Base-by-base conservation (phyloP, 1,140 invertebrate species). In the Camponotus floridanus region DNA sequence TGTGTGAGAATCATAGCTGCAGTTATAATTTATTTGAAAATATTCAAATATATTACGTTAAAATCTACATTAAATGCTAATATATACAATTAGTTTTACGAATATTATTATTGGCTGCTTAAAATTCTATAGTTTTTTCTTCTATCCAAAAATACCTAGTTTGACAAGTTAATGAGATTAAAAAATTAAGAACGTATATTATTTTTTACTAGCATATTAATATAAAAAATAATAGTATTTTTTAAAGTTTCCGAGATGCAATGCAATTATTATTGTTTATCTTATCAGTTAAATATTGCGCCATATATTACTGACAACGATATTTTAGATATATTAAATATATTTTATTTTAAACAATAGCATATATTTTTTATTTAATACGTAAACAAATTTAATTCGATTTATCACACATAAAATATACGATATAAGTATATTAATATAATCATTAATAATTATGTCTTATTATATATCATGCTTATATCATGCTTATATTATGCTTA, bases 221-320 rank as follows among this genome's bases (percentile, higher is more conserved):
- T 26, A 26, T 26, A 26, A 26, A 26, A 26, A 26, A 26, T 26
- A 26, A 26, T 26, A 26, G 26, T 26, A 26, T 26, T 18, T 31
- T 55, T 67, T 5, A 21, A 21, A 61, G 15, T 26, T 70, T 71
- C 4, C 76, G 42, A 68, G 21, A 21, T 48, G 45, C 51, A 45
- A 57, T 76, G 65, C 48, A 45, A 86, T 79, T 61, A 80, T 81
- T 73, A 73, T 81, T 59, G 67, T 73, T 18, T 3, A 45, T 3
- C 3, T 81, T 81, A 81, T 81, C 39, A 59, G 45, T 55, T 26
- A 67, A 45, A 13, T 21, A n/a, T 79, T 59, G 62, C 51, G 18
- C 9, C 61, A 42, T 85, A 78, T 42, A 62, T 48, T 26, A 64
- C 15, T 57, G 71, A 64, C 9, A 48, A 65, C 9, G 33, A 65